phyloP scores from a whole-genome alignment of 2,888 invertebrate genomes.

The Tetragonisca angustula region DNA sequence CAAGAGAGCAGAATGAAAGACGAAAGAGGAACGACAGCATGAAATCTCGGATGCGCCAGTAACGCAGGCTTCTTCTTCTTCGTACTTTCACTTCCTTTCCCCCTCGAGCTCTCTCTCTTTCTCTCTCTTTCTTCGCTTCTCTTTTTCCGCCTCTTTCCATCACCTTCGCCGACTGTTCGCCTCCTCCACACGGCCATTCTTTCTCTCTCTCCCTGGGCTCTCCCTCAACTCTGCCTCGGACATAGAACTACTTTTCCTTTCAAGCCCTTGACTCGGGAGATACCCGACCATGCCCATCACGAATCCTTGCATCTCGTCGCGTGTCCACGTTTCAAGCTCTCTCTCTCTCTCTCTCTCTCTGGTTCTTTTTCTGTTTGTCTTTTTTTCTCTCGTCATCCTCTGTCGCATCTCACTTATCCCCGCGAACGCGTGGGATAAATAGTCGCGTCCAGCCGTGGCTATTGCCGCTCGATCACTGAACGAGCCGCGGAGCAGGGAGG shows the following conservation, averaged over 20 bases:
- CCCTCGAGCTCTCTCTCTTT: slow-evolving; percentile 36
- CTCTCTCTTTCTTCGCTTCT: slow-evolving; percentile 36
- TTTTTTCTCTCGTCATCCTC: no score
- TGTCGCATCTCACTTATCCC: slow-evolving; percentile 5
- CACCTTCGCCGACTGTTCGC: slow-evolving; percentile 10
- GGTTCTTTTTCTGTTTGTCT: no score
- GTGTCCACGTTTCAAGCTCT: no score
- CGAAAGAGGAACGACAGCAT: slow-evolving; percentile 61
- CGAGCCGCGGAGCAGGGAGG: slow-evolving; percentile 47
- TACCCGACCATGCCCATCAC: slow-evolving; percentile 76
- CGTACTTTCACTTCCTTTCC: slow-evolving; percentile 82
- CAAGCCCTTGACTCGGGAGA: slow-evolving; percentile 75
- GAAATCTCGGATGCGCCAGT: slow-evolving; percentile 78
- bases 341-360: no score
- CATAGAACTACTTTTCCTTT: slow-evolving; percentile 80
- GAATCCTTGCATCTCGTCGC: slow-evolving; percentile 64
- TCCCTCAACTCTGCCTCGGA: slow-evolving; percentile 30
- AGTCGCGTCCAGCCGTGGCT: slow-evolving; percentile 64
- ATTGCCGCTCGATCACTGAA: slow-evolving; percentile 67
- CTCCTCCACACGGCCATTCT: slow-evolving; percentile 47
- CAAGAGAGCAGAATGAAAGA: slow-evolving; percentile 8
- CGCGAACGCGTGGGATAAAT: slow-evolving; percentile 66
- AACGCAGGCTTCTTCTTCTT: slow-evolving; percentile 65
- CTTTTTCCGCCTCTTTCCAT: slow-evolving; percentile 53
- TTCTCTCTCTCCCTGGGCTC: slow-evolving; percentile 44